A percentile compares a stretch with the other conserved stretches of the same genome.
phyloP scores from a whole-genome alignment of 2,113 vertebrate species.

The Eulemur macaco region DNA sequence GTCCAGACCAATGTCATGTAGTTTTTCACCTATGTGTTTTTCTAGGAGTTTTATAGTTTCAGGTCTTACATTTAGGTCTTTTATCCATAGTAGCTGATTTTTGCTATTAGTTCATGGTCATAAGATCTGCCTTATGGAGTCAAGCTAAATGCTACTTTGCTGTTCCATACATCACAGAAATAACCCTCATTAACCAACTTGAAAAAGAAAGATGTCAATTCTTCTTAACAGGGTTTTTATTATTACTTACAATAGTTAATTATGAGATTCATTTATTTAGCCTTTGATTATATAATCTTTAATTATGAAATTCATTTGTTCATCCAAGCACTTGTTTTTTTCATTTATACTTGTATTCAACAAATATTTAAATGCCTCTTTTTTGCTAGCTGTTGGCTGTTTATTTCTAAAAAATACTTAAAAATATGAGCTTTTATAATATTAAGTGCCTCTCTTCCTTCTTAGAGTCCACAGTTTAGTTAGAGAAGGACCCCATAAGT shows the following conservation, averaged over 20 bases:
- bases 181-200: background rate
- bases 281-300: background rate
- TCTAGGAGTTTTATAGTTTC: background rate
- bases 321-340: background rate
- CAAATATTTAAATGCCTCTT: background rate
- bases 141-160: background rate
- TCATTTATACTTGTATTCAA: background rate
- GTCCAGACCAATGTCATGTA: background rate
- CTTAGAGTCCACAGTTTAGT: background rate
- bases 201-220: slow-evolving; percentile 1
- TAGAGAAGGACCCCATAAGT: background rate
- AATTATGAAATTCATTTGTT: slow-evolving; percentile 1
- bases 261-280: background rate
- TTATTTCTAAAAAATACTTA: background rate
- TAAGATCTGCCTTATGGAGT: background rate
- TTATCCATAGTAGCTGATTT: background rate
- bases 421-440: background rate
- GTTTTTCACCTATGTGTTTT: background rate
- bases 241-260: background rate
- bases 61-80: background rate
- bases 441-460: background rate
- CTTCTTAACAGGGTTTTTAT: background rate
- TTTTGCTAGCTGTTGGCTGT: background rate
- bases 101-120: background rate
- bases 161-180: background rate